Evolutionary conservation across 2,797 vertebrate species (phyloP), one percentile per base, ranked within the genome.

Genomic region (Tenualosa ilisha): DNA sequence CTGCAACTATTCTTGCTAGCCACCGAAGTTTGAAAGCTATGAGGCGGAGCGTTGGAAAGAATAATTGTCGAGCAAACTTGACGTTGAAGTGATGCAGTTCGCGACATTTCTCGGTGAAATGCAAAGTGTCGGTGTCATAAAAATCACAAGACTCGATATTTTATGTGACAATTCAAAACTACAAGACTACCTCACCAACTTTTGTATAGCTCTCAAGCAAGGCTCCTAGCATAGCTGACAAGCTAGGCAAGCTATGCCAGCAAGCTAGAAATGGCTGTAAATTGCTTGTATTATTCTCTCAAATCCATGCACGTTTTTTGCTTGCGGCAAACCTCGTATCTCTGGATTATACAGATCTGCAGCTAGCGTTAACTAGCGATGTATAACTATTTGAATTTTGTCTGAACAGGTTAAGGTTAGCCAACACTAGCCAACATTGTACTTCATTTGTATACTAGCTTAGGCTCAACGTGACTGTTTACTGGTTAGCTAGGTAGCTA

Each of bases 181-280:
- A 63, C 6, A 24, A 63, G 22, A 79, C 72, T 20, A 79, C 72
- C 37, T 75, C 15, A 79, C 31, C 68, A 75, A 79, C 72, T 79
- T 79, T 46, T n/a, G 22, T 63, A 24, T 51, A 24, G 22, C 11
- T 31, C 63, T 72, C 26, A 37, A 40, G 31, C 13, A 20, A 79
- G 40, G 17, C 40, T 0, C 13, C 37, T 43, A 79, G 72, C 72
- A 43, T 79, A 79, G 72, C 72, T 79, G 37, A 13, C 40, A 20
- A 43, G 37, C 72, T 79, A 79, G 15, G 17, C 22, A 46, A 46
- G 72, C 40, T 20, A 46, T 46, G 17, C 72, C 72, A 46, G 72
- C 40, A 17, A 46, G 72, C 37, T 79, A 43, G 17, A 65, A 26
- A 40, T 72, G 31, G 13, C 7, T 79, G 15, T 9, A 17, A 2